Conservation (phyloP, 35 echinoderm and acorn worm species). For the Lytechinus variegatus region DNA sequence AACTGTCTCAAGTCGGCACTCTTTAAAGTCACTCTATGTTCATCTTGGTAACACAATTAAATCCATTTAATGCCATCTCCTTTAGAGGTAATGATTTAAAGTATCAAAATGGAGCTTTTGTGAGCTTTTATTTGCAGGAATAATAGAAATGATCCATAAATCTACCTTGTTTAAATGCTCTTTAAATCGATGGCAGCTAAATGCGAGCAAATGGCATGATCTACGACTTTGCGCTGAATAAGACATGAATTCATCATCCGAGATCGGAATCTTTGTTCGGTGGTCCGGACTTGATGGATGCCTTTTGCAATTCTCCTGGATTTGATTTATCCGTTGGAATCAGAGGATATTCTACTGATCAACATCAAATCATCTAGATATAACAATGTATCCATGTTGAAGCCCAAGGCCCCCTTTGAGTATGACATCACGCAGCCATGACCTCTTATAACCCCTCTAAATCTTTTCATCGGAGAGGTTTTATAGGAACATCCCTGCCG, state of each 20-base stretch:
- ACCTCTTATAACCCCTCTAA: constrained; percentile 10
- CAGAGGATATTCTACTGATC: neutral
- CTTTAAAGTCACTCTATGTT: neutral
- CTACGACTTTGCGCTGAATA: neutral
- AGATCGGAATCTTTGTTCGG: neutral
- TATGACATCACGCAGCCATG: neutral
- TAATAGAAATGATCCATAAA: neutral
- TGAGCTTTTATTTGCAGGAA: neutral
- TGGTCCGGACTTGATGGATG: neutral
- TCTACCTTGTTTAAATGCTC: neutral
- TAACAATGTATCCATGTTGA: neutral
- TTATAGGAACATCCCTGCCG: neutral
- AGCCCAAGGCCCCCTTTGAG: neutral
- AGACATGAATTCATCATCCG: neutral
- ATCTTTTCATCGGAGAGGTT: constrained; percentile 2
- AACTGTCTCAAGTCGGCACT: neutral
- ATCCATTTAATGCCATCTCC: constrained; percentile 11
- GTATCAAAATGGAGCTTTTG: neutral
- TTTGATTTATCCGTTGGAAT: neutral
- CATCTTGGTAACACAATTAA: neutral
- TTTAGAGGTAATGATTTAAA: constrained; percentile 4
- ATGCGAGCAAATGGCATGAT: neutral
- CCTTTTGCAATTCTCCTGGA: neutral
- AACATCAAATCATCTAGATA: neutral
- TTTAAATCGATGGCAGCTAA: neutral